A percentile compares a stretch with the other conserved stretches of the same genome.
phyloP scores from a whole-genome alignment of 2,888 invertebrate species.

The Sialis fuliginosa region DNA sequence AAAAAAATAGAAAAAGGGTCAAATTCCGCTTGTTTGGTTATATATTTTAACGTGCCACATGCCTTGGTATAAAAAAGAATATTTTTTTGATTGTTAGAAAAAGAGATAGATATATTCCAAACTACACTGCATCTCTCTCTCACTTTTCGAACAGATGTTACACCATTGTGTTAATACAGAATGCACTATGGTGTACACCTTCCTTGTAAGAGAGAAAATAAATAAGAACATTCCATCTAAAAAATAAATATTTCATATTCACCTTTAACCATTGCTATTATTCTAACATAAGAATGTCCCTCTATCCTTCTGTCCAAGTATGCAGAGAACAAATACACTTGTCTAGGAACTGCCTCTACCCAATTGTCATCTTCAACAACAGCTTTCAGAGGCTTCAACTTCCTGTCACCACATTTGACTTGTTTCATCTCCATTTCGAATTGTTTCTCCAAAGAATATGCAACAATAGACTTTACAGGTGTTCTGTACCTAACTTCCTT shows the following conservation, averaged over 20 bases:
- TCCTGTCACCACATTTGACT: conserved; percentile 23
- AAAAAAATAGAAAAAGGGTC: no score
- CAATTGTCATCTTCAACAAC: conserved; percentile 17
- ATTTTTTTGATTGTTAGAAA: no score
- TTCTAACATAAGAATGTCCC: conserved; percentile 15
- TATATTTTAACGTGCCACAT: no score
- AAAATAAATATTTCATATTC: conserved; percentile 4
- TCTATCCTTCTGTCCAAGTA: conserved; percentile 31
- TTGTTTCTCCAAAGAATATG: conserved; percentile 37
- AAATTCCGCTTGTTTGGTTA: no score
- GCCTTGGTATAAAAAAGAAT: no score
- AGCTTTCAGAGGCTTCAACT: conserved; percentile 24
- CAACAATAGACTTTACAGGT: conserved; percentile 36
- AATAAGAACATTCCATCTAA: neutral
- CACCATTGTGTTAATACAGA: no score
- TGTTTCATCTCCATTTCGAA: conserved; percentile 31
- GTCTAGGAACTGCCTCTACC: conserved; percentile 27
- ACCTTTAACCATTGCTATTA: conserved; percentile 20
- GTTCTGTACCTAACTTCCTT: no score
- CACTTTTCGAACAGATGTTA: no score
- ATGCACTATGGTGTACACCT: no score
- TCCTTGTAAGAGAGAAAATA: no score
- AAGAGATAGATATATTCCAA: no score
- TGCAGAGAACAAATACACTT: conserved; percentile 31
- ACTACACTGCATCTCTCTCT: no score